Evolutionary conservation across 2,113 vertebrate species (phyloP), one percentile per base, ranked within the genome.

Genomic region (Alligator sinensis): DNA sequence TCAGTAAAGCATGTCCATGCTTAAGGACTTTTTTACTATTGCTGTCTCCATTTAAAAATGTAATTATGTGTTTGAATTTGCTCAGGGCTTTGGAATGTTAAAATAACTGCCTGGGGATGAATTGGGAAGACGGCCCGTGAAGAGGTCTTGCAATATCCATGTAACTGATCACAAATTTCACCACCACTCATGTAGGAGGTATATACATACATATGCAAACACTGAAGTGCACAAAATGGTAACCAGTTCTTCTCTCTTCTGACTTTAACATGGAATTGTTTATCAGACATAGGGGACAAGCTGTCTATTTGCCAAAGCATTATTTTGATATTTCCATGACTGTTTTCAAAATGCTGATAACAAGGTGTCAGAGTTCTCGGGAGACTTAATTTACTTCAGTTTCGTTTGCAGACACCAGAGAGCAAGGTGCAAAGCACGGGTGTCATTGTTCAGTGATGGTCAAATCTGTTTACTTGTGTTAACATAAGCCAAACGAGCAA

Each of bases 401-500:
- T 92, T 68, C 2, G 25, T 94, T 79, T 78, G n/a, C 74, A 81
- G 87, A 94, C 92, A 84, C 18, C 70, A 58, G 70, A 87, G 68
- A 94, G 60, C 15, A 84, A 94, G 77, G 88, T 70, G 81, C 19
- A 89, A 91, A 91, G 22, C 75, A 77, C 87, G 94, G 28, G 27
- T 24, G 11, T 89, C 92, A 89, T 64, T 86, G 22, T 64, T 92
- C 88, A 75, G 68, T 82, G 38, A 34, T 13, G 1, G 38, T 66
- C 13, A 66, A 19, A 21, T 61, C 38, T 6, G 12, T 62, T 90
- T 88, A 91, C 54, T 82, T 21, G 4, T 54, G 54, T 79, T 94
- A 83, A 85, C 87, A 78, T 87, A 86, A 89, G 21, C 30, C 24
- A 64, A 84, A 66, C 5, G 64, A 38, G 70, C 77, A 64, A 80